Evolutionary conservation across 2,797 vertebrate genomes (phyloP).

Genomic region (Liparis tanakae): DNA sequence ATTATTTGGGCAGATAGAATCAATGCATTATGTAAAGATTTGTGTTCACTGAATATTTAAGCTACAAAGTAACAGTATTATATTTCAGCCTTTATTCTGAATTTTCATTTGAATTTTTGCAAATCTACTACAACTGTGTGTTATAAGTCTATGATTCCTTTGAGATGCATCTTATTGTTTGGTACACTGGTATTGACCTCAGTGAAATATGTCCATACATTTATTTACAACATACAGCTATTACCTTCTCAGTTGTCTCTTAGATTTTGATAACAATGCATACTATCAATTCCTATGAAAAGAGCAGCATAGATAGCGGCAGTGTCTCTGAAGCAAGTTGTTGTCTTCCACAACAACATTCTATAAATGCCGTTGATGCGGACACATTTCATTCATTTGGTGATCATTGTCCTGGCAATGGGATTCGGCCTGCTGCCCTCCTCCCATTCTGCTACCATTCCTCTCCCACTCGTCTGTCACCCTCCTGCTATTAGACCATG

Average conservation of each 20-base stretch:
- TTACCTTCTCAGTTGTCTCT: slow-evolving; percentile 31
- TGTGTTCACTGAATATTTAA: neutral
- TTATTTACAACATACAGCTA: slow-evolving; percentile 17
- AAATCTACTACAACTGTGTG: slow-evolving; percentile 10
- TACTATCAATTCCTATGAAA: slow-evolving; percentile 30
- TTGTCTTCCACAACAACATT: slow-evolving; percentile 28
- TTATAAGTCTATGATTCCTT: slow-evolving; percentile 23
- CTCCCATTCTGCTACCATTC: slow-evolving; percentile 18
- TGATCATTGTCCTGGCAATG: slow-evolving; percentile 51
- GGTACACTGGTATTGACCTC: slow-evolving; percentile 1
- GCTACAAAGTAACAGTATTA: neutral
- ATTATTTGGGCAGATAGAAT: neutral
- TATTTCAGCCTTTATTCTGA: slow-evolving; percentile 2
- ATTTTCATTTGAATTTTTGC: slow-evolving; percentile 14
- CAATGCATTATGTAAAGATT: neutral
- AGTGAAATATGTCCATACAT: neutral
- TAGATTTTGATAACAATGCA: slow-evolving; percentile 46
- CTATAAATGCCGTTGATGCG: slow-evolving; percentile 28
- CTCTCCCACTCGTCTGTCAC: slow-evolving; percentile 31
- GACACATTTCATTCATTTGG: slow-evolving; percentile 52
- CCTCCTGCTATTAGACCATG: slow-evolving; percentile 35
- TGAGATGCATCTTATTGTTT: slow-evolving; percentile 17
- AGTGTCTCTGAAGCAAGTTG: slow-evolving; percentile 35
- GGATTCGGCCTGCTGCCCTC: slow-evolving; percentile 28
- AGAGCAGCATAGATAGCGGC: slow-evolving; percentile 49